phyloP scores from a whole-genome alignment of 1,140 invertebrate genomes.

The Mercenaria mercenaria region DNA sequence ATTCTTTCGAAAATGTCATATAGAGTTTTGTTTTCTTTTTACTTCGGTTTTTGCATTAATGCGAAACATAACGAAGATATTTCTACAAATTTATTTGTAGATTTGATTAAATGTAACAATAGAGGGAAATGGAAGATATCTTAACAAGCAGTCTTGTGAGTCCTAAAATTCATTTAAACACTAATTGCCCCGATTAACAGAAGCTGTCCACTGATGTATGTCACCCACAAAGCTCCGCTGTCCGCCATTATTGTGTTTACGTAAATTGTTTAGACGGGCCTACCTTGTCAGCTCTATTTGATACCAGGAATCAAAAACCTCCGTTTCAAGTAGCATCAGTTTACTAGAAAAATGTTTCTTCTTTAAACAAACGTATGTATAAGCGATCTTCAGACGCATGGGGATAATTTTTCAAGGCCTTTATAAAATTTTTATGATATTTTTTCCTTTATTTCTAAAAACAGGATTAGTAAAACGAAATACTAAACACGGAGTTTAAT shows the following conservation, averaged over 20 bases:
- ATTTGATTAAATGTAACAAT: not conserved
- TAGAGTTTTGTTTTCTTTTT: no score
- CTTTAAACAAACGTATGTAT: not conserved
- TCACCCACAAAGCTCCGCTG: constrained; percentile 6
- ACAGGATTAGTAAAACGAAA: no score
- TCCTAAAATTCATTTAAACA: constrained; percentile 20
- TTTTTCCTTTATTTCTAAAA: no score
- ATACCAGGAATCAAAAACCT: not conserved
- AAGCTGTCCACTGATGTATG: constrained; percentile 1
- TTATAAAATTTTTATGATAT: no score
- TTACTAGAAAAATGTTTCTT: not conserved
- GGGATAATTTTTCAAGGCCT: no score
- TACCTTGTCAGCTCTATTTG: constrained; percentile 2
- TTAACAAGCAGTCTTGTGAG: constrained; percentile 2
- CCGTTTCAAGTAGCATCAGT: not conserved
- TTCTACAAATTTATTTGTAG: not conserved
- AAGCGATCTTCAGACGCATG: no score
- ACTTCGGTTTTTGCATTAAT: no score
- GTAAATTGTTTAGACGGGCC: not conserved
- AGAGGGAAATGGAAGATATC: not conserved
- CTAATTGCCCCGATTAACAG: constrained; percentile 37
- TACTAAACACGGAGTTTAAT: no score
- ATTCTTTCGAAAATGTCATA: no score
- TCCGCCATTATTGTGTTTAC: constrained; percentile 6
- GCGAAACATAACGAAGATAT: no score